These are phyloP conservation scores for Imbricaverruca yamaguchii DNA, from an alignment of 2,888 invertebrate genomes.

Conservation along the genomic window DNA sequence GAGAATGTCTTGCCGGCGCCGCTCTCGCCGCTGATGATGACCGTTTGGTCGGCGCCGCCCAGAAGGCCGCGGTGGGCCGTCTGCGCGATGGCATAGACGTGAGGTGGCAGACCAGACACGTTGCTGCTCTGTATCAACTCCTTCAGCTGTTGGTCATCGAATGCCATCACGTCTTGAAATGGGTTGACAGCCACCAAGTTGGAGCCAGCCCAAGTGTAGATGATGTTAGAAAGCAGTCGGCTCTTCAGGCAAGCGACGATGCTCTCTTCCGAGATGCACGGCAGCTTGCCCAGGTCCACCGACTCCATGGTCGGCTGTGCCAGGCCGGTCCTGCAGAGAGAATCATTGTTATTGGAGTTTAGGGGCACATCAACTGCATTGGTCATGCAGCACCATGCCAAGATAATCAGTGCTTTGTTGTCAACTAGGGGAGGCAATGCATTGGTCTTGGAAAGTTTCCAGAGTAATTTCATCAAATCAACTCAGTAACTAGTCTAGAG, in stretches of 20 bases:
- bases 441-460: no score
- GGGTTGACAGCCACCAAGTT: background rate
- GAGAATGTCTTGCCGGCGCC: slow-evolving; percentile 14
- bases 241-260: background rate
- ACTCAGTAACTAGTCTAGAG: no score
- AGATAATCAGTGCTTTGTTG: no score
- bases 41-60: background rate
- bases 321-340: no score
- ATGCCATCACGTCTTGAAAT: background rate
- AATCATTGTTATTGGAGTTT: no score
- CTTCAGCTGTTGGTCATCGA: background rate
- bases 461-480: no score
- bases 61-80: background rate
- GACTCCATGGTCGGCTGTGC: background rate
- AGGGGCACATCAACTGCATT: no score
- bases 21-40: slow-evolving; percentile 15
- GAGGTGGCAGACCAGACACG: background rate
- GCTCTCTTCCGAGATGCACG: background rate
- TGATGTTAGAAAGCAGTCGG: background rate
- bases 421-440: no score
- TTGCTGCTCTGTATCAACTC: background rate
- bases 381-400: no score
- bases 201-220: slow-evolving; percentile 7
- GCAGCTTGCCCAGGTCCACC: background rate
- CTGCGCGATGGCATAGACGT: background rate